Conservation (phyloP, 2,888 invertebrate genomes). For the Orthosia gracilis region DNA sequence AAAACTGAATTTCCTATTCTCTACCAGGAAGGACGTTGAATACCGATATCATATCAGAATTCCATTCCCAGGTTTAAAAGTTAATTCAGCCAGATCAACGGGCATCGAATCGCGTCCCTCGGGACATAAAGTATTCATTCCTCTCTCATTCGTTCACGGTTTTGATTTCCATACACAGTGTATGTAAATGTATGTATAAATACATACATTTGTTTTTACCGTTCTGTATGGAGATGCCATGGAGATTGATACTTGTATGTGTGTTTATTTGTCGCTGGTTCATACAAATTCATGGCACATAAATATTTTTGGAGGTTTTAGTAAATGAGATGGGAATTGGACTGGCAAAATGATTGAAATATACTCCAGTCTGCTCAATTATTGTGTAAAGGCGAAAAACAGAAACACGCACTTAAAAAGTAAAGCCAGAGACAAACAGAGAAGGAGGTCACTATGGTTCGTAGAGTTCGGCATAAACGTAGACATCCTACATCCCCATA, state of each 20-base stretch:
- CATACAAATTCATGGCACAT: constrained; percentile 23
- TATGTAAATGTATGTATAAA: constrained; percentile 40
- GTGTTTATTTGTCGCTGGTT: constrained; percentile 29
- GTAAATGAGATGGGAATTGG: constrained; percentile 5
- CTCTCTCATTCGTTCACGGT: constrained; percentile 21
- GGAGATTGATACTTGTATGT: constrained; percentile 43
- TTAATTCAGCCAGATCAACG: constrained; percentile 31
- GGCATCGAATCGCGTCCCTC: constrained; percentile 31
- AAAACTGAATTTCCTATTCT: neutral
- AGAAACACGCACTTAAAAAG: too few species aligned
- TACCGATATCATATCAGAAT: constrained; percentile 16
- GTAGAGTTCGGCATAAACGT: too few species aligned
- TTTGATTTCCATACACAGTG: constrained; percentile 43
- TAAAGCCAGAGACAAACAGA: too few species aligned
- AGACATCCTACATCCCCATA: too few species aligned
- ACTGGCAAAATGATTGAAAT: neutral
- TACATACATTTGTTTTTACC: constrained; percentile 38
- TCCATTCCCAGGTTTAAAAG: constrained; percentile 13
- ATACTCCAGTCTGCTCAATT: too few species aligned
- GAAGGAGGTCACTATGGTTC: too few species aligned
- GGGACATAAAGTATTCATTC: constrained; percentile 54
- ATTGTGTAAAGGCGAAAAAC: too few species aligned
- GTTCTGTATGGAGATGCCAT: constrained; percentile 50
- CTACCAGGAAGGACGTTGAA: neutral
- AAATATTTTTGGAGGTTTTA: constrained; percentile 19